phyloP scores from a whole-genome alignment of 2,797 vertebrate genomes.

The Anolis apletophallus region DNA sequence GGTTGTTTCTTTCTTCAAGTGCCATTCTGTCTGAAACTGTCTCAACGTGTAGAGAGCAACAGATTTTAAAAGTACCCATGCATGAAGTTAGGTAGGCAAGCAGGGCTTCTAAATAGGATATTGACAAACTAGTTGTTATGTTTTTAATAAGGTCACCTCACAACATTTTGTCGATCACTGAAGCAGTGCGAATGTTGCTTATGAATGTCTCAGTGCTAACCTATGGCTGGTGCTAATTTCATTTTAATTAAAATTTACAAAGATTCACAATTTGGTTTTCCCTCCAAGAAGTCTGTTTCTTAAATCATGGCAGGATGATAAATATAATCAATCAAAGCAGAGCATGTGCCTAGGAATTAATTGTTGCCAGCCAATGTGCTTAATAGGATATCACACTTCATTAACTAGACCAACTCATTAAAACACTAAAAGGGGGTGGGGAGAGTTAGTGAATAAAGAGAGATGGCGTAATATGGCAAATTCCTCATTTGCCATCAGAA shows the following conservation, averaged over 20 bases:
- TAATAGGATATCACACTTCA: conserved; percentile 60
- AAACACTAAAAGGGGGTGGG: conserved; percentile 49
- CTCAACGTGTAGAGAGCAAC: neutral
- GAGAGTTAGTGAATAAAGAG: conserved; percentile 44
- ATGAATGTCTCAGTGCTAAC: conserved; percentile 32
- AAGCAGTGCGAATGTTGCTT: conserved; percentile 37
- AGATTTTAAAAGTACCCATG: neutral
- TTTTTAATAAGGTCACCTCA: conserved; percentile 44
- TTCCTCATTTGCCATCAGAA: conserved; percentile 19
- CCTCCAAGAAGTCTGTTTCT: conserved; percentile 47
- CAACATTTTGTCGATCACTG: conserved; percentile 34
- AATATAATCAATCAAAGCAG: conserved; percentile 58
- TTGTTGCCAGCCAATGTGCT: conserved; percentile 63
- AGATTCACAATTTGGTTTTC: conserved; percentile 50
- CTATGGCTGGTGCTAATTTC: conserved; percentile 49
- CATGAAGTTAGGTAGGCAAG: conserved; percentile 1
- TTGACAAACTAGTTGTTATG: conserved; percentile 23
- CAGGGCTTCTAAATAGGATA: neutral
- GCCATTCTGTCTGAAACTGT: neutral
- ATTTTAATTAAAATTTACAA: conserved; percentile 50
- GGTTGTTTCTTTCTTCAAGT: neutral
- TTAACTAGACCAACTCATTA: conserved; percentile 62
- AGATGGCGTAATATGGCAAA: conserved; percentile 46
- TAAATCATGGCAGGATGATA: conserved; percentile 49
- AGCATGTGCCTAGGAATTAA: conserved; percentile 55